A percentile compares a stretch with the other conserved stretches of the same genome.
Evolutionary conservation across 2,797 vertebrate genomes (phyloP).

Genomic region (Hippocampus kuda): DNA sequence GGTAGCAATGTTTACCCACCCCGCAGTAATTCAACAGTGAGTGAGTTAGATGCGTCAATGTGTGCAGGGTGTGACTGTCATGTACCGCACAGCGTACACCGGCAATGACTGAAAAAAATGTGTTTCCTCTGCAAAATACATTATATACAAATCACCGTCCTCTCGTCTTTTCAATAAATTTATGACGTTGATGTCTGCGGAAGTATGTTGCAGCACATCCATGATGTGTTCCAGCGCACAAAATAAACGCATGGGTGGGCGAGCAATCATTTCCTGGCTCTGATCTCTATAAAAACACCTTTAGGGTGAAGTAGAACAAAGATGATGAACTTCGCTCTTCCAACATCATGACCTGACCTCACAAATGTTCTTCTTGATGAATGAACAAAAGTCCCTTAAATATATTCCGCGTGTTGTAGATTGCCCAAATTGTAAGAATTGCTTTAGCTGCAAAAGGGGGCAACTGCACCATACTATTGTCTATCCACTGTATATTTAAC

Average conservation of each 20-base stretch:
- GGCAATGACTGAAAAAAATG: conserved; percentile 10
- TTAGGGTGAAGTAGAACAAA: too few species aligned
- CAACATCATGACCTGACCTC: neutral
- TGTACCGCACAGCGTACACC: conserved; percentile 47
- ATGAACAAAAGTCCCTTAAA: too few species aligned
- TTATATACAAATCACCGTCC: neutral
- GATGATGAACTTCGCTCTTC: too few species aligned
- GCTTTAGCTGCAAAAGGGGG: too few species aligned
- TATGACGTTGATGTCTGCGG: too few species aligned
- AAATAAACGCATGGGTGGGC: too few species aligned
- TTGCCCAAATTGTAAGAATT: too few species aligned
- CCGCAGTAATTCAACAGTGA: conserved; percentile 32
- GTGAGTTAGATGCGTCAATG: conserved; percentile 30
- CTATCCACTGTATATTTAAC: neutral
- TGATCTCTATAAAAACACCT: neutral
- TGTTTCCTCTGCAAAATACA: neutral
- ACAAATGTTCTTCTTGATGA: too few species aligned
- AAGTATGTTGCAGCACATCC: too few species aligned
- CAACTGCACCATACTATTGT: neutral
- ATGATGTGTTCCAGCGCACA: too few species aligned
- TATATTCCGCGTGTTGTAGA: too few species aligned
- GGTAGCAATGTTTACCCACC: conserved; percentile 34
- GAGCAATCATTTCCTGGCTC: neutral
- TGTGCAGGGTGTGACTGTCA: conserved; percentile 19
- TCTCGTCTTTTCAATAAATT: too few species aligned